Evolutionary conservation across 2,113 vertebrate species (phyloP).

Genomic region (Ursus arctos): DNA sequence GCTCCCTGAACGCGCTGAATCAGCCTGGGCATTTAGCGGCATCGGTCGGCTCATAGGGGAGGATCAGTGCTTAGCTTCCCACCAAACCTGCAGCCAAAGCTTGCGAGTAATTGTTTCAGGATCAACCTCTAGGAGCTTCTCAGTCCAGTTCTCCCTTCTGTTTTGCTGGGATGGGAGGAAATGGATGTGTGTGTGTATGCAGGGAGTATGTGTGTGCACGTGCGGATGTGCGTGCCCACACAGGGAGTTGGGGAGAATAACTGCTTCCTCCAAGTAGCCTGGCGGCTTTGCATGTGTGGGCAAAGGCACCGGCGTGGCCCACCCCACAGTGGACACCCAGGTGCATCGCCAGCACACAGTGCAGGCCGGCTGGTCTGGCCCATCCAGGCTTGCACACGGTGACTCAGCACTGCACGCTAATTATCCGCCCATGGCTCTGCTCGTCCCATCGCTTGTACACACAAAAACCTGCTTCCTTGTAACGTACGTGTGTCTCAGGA

Average conservation of each 20-base stretch:
- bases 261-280: no score
- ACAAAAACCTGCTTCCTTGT: neutral
- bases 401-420: neutral
- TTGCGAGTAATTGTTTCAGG: neutral
- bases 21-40: accelerated
- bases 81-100: neutral
- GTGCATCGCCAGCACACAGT: no score
- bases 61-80: no score
- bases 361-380: no score
- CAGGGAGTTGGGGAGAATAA: no score
- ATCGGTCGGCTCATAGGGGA: accelerated
- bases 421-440: no score
- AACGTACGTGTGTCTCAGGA: neutral
- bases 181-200: no score
- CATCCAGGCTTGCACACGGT: accelerated
- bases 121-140: neutral
- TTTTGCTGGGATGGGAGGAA: neutral
- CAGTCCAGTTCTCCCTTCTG: neutral
- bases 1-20: accelerated
- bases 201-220: neutral
- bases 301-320: accelerated
- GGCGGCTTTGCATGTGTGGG: neutral
- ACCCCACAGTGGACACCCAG: no score
- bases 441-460: neutral
- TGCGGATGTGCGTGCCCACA: accelerated